Conservation (phyloP, 2,797 vertebrate species). For the Halcyon leucocephala region DNA sequence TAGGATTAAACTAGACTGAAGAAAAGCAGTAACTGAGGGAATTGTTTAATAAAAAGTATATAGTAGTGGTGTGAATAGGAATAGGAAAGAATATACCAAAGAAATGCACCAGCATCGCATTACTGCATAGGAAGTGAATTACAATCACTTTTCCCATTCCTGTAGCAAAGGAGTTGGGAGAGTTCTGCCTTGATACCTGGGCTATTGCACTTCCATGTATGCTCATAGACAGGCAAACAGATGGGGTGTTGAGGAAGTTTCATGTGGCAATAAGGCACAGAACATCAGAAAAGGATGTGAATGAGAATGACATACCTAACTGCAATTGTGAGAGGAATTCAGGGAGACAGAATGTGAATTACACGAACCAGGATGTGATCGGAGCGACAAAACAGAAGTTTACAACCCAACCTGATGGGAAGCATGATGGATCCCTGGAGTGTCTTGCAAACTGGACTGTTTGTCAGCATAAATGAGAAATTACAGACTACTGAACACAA, state of each 20-base stretch:
- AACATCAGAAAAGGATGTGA: background rate
- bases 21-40: background rate
- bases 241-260: background rate
- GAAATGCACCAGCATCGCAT: background rate
- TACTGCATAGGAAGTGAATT: background rate
- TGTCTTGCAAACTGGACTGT: background rate
- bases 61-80: background rate
- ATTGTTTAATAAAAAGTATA: background rate
- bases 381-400: background rate
- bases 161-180: background rate
- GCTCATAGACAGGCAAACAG: background rate
- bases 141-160: background rate
- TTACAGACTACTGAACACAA: background rate
- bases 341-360: background rate
- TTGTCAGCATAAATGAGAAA: conserved; percentile 21
- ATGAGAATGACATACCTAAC: background rate
- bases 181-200: background rate
- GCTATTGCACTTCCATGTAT: background rate
- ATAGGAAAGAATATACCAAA: background rate
- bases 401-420: background rate
- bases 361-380: rapidly evolving
- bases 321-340: background rate
- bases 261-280: background rate
- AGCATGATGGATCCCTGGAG: background rate
- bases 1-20: background rate